Evolutionary conservation across 2,113 vertebrate species (phyloP).

Genomic region (Malaclemys terrapin): DNA sequence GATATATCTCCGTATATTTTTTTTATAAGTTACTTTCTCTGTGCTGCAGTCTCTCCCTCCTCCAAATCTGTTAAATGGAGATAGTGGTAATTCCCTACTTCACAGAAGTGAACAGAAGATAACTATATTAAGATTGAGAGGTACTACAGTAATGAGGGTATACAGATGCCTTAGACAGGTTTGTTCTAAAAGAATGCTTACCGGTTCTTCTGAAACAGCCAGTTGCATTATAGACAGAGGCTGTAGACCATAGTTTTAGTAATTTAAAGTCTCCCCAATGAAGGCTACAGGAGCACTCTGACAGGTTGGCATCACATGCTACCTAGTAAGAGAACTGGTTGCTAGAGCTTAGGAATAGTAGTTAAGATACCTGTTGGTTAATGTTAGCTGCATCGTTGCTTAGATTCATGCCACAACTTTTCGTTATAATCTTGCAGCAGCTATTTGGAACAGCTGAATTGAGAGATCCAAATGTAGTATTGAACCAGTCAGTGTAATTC

Average conservation of each 20-base stretch:
- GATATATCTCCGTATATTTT: no score
- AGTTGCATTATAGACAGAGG: neutral
- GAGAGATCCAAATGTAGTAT: neutral
- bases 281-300: neutral
- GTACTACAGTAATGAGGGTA: neutral
- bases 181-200: neutral
- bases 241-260: neutral
- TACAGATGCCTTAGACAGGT: neutral
- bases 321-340: neutral
- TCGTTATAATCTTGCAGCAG: constrained; percentile 31
- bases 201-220: neutral
- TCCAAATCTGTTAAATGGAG: neutral
- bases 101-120: neutral
- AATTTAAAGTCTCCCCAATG: neutral
- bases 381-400: neutral
- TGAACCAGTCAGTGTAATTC: constrained; percentile 33
- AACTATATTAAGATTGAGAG: neutral
- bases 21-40: no score
- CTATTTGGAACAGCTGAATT: constrained; percentile 34
- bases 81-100: neutral
- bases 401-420: constrained; percentile 3
- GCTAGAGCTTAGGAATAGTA: neutral
- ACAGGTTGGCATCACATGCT: neutral
- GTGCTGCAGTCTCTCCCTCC: neutral
- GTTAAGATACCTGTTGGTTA: neutral